These are phyloP conservation scores for Pseudococcus jackbeardsleyi DNA, from an alignment of 2,888 invertebrate genomes.

Conservation along the genomic window DNA sequence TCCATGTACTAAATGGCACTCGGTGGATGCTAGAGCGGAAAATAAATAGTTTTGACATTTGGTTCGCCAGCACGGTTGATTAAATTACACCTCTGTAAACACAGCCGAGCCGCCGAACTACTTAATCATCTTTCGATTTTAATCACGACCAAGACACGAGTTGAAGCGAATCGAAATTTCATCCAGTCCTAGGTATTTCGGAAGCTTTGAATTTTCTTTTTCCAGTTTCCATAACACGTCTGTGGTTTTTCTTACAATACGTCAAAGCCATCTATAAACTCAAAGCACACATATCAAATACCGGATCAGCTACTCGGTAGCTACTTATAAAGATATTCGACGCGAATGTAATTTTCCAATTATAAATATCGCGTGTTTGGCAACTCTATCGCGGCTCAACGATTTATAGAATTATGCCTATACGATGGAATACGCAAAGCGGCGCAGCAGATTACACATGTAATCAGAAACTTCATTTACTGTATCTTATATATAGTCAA, in stretches of 20 bases:
- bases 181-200: not conserved
- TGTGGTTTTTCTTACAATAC: too few relatives aligned
- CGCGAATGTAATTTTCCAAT: not conserved
- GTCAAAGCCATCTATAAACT: not conserved
- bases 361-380: conserved; percentile 10
- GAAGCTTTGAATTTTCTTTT: too few relatives aligned
- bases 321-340: not conserved
- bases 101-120: not conserved
- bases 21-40: not conserved
- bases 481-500: not conserved
- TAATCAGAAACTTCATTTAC: conserved; percentile 3
- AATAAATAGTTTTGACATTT: not conserved
- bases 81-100: not conserved
- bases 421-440: not conserved
- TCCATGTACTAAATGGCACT: not conserved
- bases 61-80: not conserved
- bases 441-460: not conserved
- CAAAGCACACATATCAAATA: not conserved
- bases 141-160: not conserved
- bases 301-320: not conserved
- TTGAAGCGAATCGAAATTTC: not conserved
- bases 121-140: not conserved
- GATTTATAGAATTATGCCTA: not conserved
- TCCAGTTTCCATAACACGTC: too few relatives aligned
- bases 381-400: not conserved